Evolutionary conservation across 2,113 vertebrate species (phyloP).

Genomic region (Cyanocitta stelleri): DNA sequence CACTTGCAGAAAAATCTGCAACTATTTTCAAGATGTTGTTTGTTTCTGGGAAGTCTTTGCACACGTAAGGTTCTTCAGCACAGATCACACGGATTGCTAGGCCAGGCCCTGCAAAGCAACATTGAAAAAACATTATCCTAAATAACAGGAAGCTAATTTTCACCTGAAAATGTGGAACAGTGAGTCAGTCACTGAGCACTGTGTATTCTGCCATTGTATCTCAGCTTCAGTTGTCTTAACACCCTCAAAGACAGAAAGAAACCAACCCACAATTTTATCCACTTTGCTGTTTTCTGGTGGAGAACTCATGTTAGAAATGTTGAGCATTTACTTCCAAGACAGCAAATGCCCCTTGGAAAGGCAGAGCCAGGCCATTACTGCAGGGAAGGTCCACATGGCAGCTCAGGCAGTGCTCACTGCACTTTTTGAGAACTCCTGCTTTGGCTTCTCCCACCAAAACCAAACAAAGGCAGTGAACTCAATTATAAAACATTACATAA

Average conservation of each 20-base stretch:
- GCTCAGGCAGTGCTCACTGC: neutral
- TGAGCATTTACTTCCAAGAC: neutral
- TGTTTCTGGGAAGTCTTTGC: constrained; percentile 97
- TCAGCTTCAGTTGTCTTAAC: neutral
- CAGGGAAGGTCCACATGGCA: neutral
- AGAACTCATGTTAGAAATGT: neutral
- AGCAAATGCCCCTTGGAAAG: neutral
- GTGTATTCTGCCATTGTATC: neutral
- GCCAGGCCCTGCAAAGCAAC: constrained; percentile 82
- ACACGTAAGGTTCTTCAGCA: constrained; percentile 96
- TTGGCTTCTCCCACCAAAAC: neutral
- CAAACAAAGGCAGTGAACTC: neutral
- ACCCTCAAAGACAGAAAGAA: neutral
- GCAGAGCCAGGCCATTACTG: neutral
- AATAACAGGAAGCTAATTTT: neutral
- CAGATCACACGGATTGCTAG: constrained; percentile 97
- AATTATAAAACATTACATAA: fast-evolving
- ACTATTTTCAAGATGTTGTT: constrained; percentile 99
- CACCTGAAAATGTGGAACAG: neutral
- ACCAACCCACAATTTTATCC: neutral
- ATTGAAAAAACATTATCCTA: neutral
- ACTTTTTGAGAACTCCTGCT: neutral
- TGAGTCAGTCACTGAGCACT: neutral
- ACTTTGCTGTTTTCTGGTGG: neutral
- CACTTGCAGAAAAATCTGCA: constrained; percentile 95